A percentile compares a stretch with the other conserved stretches of the same genome.
Evolutionary conservation across 1,140 invertebrate genomes (phyloP).

Genomic region (Planococcus citri): DNA sequence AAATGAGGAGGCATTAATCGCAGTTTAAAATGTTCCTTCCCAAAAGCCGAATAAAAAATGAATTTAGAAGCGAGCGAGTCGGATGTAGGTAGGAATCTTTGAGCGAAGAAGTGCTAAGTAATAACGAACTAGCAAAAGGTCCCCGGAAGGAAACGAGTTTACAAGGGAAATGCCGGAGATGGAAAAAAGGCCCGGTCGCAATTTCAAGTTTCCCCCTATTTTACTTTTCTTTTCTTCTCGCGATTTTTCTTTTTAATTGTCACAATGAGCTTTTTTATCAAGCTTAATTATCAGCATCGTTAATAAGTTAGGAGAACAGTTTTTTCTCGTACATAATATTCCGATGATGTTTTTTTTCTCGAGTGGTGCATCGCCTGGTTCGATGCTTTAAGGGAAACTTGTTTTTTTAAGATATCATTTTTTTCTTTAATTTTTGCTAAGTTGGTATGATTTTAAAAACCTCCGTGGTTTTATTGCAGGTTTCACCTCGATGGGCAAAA

Average conservation of each 20-base stretch:
- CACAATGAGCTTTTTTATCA: constrained; percentile 12
- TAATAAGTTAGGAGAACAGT: background rate
- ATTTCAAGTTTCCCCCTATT: constrained; percentile 18
- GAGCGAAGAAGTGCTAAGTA: constrained; percentile 16
- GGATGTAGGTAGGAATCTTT: constrained; percentile 18
- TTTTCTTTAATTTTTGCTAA: background rate
- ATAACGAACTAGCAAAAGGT: constrained; percentile 18
- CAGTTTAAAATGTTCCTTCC: constrained; percentile 20
- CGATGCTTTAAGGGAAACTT: background rate
- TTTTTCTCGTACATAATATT: background rate
- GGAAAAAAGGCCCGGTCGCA: constrained; percentile 14
- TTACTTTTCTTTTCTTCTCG: constrained; percentile 19
- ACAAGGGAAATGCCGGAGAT: constrained; percentile 19
- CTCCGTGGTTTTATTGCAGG: constrained; percentile 15
- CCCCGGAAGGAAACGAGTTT: constrained; percentile 19
- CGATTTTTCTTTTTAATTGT: constrained; percentile 20
- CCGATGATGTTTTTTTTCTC: no score
- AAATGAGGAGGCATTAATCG: constrained; percentile 19
- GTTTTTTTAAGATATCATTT: background rate
- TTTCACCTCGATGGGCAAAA: constrained; percentile 21
- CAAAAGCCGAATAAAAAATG: constrained; percentile 10
- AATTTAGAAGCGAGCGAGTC: background rate
- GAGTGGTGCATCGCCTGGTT: no score
- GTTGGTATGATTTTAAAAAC: no score
- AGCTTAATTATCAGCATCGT: constrained; percentile 9